Conservation (phyloP, 2,113 vertebrate genomes). For the Eulemur rufifrons region DNA sequence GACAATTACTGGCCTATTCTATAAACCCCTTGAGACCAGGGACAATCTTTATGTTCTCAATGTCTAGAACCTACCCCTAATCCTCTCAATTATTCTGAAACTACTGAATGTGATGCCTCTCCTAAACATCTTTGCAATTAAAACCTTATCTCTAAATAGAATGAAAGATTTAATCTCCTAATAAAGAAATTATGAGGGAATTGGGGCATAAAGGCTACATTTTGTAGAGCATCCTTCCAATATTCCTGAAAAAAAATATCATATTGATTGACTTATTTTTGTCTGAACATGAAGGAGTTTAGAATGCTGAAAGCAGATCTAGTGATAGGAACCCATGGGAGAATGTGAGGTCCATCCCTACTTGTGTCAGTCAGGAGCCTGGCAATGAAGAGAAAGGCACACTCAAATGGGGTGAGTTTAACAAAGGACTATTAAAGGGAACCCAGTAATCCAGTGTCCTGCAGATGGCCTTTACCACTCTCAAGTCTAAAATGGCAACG, state of each 20-base stretch:
- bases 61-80: not conserved
- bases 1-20: not conserved
- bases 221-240: not conserved
- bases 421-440: constrained; percentile 25
- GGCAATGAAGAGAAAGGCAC: not conserved
- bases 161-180: not conserved
- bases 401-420: not conserved
- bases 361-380: not conserved
- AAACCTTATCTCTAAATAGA: constrained; percentile 14
- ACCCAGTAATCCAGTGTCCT: not conserved
- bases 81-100: constrained; percentile 13
- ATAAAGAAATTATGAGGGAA: not conserved
- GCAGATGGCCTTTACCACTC: not conserved
- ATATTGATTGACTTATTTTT: not conserved
- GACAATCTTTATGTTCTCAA: not conserved
- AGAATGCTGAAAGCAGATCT: not conserved
- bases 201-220: not conserved
- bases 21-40: not conserved
- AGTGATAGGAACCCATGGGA: not conserved
- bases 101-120: not conserved
- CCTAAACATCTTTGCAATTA: constrained; percentile 1
- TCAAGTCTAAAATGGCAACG: not conserved
- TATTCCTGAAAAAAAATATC: not conserved
- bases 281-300: not conserved
- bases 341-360: not conserved